Evolutionary conservation across 1,140 invertebrate genomes (phyloP).

Genomic region (Gerris buenoi): DNA sequence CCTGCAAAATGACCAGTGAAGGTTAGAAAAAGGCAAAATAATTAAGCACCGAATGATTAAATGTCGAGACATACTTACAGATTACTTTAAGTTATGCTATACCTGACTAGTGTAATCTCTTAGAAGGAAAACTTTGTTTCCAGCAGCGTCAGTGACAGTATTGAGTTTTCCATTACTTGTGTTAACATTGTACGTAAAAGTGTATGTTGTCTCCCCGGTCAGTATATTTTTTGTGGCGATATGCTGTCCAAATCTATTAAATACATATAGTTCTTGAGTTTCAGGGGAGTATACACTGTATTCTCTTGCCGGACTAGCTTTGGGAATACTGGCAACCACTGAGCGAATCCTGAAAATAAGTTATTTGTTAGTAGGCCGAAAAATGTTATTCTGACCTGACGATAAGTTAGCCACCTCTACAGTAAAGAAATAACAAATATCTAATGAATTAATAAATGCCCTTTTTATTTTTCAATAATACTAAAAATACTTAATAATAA

Average conservation of each 20-base stretch:
- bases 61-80: neutral
- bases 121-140: conserved; percentile 79
- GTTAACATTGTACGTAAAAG: conserved; percentile 90
- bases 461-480: no score
- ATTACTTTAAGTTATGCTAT: neutral
- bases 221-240: conserved; percentile 81
- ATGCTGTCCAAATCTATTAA: conserved; percentile 91
- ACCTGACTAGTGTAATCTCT: conserved; percentile 67
- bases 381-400: no score
- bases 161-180: conserved; percentile 89
- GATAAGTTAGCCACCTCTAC: no score
- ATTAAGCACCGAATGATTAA: neutral
- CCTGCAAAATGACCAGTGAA: conserved; percentile 34
- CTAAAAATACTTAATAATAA: neutral
- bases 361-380: no score
- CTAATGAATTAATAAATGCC: no score
- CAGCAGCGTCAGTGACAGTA: conserved; percentile 81
- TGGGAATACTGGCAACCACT: conserved; percentile 79
- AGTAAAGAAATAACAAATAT: no score
- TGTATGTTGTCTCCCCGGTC: conserved; percentile 78
- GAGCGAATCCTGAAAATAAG: conserved; percentile 55
- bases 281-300: conserved; percentile 92
- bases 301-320: conserved; percentile 62
- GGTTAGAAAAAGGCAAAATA: conserved; percentile 1
- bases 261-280: conserved; percentile 88